These are phyloP conservation scores for Silurus aristotelis DNA, from an alignment of 2,797 vertebrate species.

Conservation along the genomic window DNA sequence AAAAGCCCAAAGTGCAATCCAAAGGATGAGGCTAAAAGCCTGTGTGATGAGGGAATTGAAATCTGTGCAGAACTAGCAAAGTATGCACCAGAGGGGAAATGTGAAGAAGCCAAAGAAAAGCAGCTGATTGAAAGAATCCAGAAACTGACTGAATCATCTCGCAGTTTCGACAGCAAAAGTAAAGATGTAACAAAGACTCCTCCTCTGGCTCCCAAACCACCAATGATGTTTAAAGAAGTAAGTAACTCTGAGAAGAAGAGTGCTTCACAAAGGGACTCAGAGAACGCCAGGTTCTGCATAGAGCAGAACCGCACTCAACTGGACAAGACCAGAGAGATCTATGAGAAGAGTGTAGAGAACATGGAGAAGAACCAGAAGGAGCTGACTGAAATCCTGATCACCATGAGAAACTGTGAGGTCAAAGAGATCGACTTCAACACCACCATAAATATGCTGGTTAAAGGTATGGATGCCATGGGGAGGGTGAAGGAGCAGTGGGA, in stretches of 20 bases:
- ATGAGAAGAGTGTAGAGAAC: constrained; percentile 44
- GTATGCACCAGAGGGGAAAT: constrained; percentile 7
- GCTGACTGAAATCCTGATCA: constrained; percentile 48
- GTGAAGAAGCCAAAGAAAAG: constrained; percentile 10
- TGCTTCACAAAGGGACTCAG: constrained; percentile 6
- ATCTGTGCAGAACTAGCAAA: constrained; percentile 38
- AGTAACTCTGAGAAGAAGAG: background rate
- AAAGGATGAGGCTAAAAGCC: background rate
- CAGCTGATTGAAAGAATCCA: constrained; percentile 7
- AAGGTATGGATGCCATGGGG: constrained; percentile 50
- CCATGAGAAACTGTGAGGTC: constrained; percentile 52
- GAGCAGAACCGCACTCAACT: constrained; percentile 39
- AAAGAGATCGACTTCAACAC: constrained; percentile 57
- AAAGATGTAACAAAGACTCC: constrained; percentile 34
- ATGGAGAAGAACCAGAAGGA: constrained; percentile 56
- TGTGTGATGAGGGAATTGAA: constrained; percentile 34
- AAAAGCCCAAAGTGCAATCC: background rate
- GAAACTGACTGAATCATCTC: constrained; percentile 20
- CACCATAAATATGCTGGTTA: constrained; percentile 45
- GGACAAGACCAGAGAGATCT: constrained; percentile 28
- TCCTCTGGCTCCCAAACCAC: constrained; percentile 37
- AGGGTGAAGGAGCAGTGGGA: constrained; percentile 52
- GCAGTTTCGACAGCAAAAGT: constrained; percentile 40
- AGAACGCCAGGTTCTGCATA: constrained; percentile 25
- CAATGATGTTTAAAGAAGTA: constrained; percentile 36